Evolutionary conservation across 1,140 invertebrate genomes (phyloP).

Genomic region (Trinorchestia longiramus): DNA sequence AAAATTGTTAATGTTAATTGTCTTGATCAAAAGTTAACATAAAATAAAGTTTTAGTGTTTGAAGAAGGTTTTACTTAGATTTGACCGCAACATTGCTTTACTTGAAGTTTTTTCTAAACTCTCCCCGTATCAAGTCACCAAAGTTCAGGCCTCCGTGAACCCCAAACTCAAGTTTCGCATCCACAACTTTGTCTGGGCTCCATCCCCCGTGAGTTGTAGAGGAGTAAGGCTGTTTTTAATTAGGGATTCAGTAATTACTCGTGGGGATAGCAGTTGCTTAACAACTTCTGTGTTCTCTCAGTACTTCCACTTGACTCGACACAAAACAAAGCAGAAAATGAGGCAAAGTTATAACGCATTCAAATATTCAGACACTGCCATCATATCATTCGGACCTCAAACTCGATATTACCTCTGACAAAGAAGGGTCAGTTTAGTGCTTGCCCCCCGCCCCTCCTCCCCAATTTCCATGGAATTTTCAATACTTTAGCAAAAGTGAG

Average conservation of each 20-base stretch:
- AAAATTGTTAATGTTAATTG: no score
- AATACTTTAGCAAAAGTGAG: no score
- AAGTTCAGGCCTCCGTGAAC: background rate
- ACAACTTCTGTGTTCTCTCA: background rate
- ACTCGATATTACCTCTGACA: background rate
- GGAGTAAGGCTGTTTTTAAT: background rate
- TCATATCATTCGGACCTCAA: background rate
- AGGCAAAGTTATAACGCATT: background rate
- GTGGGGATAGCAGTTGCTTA: background rate
- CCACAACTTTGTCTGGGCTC: background rate
- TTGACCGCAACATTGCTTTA: background rate
- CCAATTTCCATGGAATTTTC: no score
- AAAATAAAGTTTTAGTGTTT: background rate
- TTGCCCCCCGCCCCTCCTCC: no score
- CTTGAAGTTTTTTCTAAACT: background rate
- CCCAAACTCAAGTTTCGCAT: background rate
- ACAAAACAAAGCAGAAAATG: background rate
- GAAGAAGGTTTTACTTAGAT: background rate
- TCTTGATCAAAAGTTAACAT: background rate
- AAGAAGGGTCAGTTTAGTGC: no score
- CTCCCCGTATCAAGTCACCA: background rate
- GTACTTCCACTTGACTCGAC: background rate
- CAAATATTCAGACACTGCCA: background rate
- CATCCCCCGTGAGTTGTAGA: background rate
- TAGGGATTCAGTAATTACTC: background rate